Base-by-base conservation (phyloP, 2,888 invertebrate species). In the Parnassius mnemosyne region DNA sequence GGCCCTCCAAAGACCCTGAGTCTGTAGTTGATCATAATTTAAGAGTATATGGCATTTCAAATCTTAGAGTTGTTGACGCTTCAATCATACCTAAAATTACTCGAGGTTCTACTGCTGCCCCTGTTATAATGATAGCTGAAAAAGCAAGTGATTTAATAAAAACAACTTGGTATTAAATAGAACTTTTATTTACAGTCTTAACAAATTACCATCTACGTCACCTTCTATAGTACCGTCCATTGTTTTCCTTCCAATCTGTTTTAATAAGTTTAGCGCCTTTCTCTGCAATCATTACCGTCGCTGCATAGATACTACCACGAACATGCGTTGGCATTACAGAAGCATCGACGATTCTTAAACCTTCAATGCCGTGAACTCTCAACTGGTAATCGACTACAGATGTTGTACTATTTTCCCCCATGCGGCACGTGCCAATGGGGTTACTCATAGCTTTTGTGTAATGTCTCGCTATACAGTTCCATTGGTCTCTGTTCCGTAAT, bases 61-160 rank as follows among this genome's bases (percentile, higher is more conserved):
- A 84, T 68, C 75, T 91, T 64, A 78, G 91, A 76, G 78, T 91
- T 47, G 85, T 81, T 1, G 91, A 91, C 66, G 86, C 90, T 49
- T 90, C 91, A 3, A 79, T 90, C 49, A 89, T 91, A 65, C 91
- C 91, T 20, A 89, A 85, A 73, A 84, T 91, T 72, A 84, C 87
- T 0, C 79, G 91, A 71, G 91, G 90, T 0, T 85, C 89, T 1
- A 89, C 87, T 9, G 84, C 87, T 5, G 91, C 90, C 3, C 86
- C 91, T 43, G 89, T 91, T 34, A 82, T 90, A 66, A 91, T 91
- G 91, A 89, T 91, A 74, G 90, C 89, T 70, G 91, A 91, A 83
- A 91, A 89, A 77, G 89, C 82, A 3, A 89, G 89, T 76, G 89
- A 89, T 72, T 74, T 87, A 80, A 90, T 91, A 77, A 91, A 90